Evolutionary conservation across 2,888 invertebrate genomes (phyloP).

Genomic region (Colostygia pectinataria): DNA sequence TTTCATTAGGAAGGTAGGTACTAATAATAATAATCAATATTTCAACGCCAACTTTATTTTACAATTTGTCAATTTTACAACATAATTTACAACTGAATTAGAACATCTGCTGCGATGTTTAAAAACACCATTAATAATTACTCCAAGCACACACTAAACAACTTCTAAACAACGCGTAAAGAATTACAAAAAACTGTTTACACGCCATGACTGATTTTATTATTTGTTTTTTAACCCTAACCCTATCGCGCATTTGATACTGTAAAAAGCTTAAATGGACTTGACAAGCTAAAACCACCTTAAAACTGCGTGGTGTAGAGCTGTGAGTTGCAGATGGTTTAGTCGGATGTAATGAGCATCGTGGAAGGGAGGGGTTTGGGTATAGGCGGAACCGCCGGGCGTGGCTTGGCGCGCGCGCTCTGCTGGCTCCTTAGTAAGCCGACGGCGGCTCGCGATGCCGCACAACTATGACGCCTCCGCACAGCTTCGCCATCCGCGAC

Average conservation of each 20-base stretch:
- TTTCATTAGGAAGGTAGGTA: no score
- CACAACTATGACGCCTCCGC: conserved; percentile 79
- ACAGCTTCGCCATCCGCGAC: conserved; percentile 90
- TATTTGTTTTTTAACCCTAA: conserved; percentile 60
- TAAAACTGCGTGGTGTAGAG: not conserved
- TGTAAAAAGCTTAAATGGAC: conserved; percentile 11
- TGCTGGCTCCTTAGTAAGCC: conserved; percentile 56
- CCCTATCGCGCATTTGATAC: conserved; percentile 46
- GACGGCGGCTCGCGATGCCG: conserved; percentile 77
- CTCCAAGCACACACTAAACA: conserved; percentile 58
- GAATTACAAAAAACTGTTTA: conserved; percentile 71
- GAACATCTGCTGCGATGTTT: conserved; percentile 58
- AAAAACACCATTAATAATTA: conserved; percentile 56
- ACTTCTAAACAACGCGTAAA: conserved; percentile 73
- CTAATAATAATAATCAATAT: conserved; percentile 11
- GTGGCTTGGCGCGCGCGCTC: conserved; percentile 40
- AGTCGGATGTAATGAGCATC: conserved; percentile 5
- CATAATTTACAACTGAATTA: conserved; percentile 41
- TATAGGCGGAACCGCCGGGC: conserved; percentile 50
- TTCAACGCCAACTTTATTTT: conserved; percentile 36
- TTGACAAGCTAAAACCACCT: conserved; percentile 10
- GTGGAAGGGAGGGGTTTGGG: conserved; percentile 47
- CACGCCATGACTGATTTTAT: conserved; percentile 68
- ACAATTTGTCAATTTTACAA: conserved; percentile 55
- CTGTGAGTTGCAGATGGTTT: no score